These are phyloP conservation scores for Acronicta psi DNA, from an alignment of 2,888 invertebrate species.

Conservation along the genomic window DNA sequence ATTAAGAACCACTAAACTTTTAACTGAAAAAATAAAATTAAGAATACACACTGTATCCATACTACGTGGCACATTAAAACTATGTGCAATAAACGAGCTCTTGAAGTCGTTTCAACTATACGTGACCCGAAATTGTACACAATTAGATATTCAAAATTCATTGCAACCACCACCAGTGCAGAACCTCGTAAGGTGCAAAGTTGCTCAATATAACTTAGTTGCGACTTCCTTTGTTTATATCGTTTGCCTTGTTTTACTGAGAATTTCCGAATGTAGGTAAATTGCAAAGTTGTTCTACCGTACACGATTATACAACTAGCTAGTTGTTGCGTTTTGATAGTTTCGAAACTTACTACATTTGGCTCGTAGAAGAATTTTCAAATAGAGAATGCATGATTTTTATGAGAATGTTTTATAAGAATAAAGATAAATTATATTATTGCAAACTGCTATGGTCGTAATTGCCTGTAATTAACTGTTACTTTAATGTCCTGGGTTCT, in stretches of 20 bases:
- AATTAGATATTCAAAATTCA: conserved; percentile 61
- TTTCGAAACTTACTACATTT: conserved; percentile 38
- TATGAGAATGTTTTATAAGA: neutral
- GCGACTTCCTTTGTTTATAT: conserved; percentile 65
- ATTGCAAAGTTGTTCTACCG: conserved; percentile 57
- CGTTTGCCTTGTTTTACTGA: conserved; percentile 65
- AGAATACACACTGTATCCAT: neutral
- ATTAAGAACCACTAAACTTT: no score
- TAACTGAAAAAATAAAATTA: neutral
- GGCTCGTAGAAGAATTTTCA: neutral
- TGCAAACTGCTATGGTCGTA: no score
- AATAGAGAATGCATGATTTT: neutral
- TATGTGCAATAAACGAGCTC: conserved; percentile 9
- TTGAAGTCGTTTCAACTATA: conserved; percentile 35
- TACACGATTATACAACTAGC: conserved; percentile 42
- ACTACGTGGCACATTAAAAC: neutral
- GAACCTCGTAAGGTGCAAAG: conserved; percentile 63
- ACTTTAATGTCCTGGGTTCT: no score
- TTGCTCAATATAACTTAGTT: conserved; percentile 72
- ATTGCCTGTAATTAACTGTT: neutral
- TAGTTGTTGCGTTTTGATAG: conserved; percentile 38
- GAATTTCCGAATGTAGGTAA: conserved; percentile 62
- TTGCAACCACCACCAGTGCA: conserved; percentile 49
- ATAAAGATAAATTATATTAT: no score
- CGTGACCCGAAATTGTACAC: conserved; percentile 50